Evolutionary conservation across 23 tunicate genomes (phyloP).

Genomic region (Diplosoma virens): DNA sequence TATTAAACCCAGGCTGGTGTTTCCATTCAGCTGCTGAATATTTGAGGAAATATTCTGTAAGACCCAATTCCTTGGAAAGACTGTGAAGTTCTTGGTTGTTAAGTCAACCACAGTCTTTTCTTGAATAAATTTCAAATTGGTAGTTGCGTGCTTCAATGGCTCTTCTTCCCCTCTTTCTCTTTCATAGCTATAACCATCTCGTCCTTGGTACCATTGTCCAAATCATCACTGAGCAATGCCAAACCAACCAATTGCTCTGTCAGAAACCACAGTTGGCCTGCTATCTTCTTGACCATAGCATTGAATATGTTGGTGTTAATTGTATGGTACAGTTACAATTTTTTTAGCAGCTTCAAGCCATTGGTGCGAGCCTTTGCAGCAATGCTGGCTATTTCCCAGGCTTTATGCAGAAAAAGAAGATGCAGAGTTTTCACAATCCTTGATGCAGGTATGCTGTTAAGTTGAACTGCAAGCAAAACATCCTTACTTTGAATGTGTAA

Average conservation of each 20-base stretch:
- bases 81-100: neutral
- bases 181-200: neutral
- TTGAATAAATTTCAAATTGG: neutral
- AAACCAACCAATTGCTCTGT: constrained; percentile 11
- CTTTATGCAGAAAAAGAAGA: constrained; percentile 9
- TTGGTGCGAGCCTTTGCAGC: constrained; percentile 9
- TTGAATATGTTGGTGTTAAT: neutral
- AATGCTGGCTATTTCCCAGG: neutral
- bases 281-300: neutral
- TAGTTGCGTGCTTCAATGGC: neutral
- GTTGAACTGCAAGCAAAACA: neutral
- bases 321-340: neutral
- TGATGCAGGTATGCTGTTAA: neutral
- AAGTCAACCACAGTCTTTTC: neutral
- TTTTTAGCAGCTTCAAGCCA: neutral
- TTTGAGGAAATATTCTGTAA: no score
- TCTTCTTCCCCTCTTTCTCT: neutral
- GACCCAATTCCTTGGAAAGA: no score
- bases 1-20: neutral
- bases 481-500: constrained; percentile 1
- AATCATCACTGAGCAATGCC: neutral
- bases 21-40: neutral
- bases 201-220: neutral
- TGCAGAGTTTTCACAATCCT: neutral
- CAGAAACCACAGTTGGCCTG: neutral